Conservation (phyloP, 2,797 vertebrate genomes). For the Microcaecilia unicolor region DNA sequence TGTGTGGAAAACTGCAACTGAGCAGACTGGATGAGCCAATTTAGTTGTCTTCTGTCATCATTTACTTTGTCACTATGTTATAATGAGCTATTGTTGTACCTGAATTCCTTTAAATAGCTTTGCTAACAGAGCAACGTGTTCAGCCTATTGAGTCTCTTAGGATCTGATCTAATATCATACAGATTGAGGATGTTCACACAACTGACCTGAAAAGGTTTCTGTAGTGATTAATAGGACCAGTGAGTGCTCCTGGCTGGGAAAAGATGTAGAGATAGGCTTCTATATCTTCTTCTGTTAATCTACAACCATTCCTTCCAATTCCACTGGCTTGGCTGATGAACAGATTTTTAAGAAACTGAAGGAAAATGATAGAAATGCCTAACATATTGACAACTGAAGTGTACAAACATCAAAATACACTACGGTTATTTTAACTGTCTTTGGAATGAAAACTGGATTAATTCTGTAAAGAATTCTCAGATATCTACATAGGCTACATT, state of each 20-base stretch:
- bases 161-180: too few relatives aligned
- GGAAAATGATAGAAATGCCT: constrained; percentile 1
- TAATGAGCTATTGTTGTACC: too few relatives aligned
- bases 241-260: constrained; percentile 90
- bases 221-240: constrained; percentile 89
- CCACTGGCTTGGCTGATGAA: constrained; percentile 87
- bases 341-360: constrained; percentile 78
- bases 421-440: constrained; percentile 2
- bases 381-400: background rate
- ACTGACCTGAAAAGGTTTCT: constrained; percentile 90
- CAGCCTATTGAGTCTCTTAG: too few relatives aligned
- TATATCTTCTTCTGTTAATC: constrained; percentile 81
- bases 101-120: too few relatives aligned
- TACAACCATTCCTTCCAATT: constrained; percentile 79
- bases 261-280: constrained; percentile 91
- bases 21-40: too few relatives aligned
- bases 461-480: too few relatives aligned
- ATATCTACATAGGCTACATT: too few relatives aligned
- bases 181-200: background rate
- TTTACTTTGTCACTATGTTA: too few relatives aligned
- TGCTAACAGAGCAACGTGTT: too few relatives aligned
- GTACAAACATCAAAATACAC: background rate
- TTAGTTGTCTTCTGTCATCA: too few relatives aligned
- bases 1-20: too few relatives aligned
- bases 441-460: too few relatives aligned